phyloP scores from a whole-genome alignment of 2,797 vertebrate species.

The Phrynocephalus vlangalii region DNA sequence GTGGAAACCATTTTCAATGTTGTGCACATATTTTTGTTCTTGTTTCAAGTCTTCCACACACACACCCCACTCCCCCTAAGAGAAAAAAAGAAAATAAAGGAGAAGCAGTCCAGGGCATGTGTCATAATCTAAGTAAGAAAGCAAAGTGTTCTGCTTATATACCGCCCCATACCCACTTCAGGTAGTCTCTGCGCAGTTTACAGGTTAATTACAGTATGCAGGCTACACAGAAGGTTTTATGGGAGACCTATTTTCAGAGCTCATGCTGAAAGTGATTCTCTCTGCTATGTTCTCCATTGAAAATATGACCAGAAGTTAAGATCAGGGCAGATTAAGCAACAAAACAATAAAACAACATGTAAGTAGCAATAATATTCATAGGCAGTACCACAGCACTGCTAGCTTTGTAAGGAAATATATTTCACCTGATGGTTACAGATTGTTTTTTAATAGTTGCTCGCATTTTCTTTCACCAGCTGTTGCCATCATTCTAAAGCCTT shows the following conservation, averaged over 20 bases:
- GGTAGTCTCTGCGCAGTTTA: too few species aligned
- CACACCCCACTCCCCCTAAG: neutral
- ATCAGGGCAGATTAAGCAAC: constrained; percentile 2
- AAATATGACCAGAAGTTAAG: constrained; percentile 21
- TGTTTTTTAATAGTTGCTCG: constrained; percentile 41
- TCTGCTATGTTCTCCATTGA: neutral
- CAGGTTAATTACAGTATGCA: too few species aligned
- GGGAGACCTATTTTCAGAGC: neutral
- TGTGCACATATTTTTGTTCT: neutral
- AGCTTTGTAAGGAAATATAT: constrained; percentile 41
- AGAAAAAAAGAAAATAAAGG: neutral
- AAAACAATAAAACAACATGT: constrained; percentile 6
- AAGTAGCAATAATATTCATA: neutral
- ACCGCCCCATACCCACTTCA: too few species aligned
- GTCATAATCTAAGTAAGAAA: neutral
- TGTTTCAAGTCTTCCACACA: neutral
- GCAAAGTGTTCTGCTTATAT: too few species aligned
- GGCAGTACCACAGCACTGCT: constrained; percentile 43
- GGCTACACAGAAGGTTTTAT: neutral
- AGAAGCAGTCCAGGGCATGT: neutral
- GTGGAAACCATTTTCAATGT: neutral
- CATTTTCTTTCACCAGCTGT: constrained; percentile 39
- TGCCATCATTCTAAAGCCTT: constrained; percentile 40
- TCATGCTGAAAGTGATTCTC: constrained; percentile 2
- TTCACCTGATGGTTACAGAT: constrained; percentile 37